Evolutionary conservation across 2,113 vertebrate species (phyloP).

Genomic region (Periophthalmodon schlosseri): DNA sequence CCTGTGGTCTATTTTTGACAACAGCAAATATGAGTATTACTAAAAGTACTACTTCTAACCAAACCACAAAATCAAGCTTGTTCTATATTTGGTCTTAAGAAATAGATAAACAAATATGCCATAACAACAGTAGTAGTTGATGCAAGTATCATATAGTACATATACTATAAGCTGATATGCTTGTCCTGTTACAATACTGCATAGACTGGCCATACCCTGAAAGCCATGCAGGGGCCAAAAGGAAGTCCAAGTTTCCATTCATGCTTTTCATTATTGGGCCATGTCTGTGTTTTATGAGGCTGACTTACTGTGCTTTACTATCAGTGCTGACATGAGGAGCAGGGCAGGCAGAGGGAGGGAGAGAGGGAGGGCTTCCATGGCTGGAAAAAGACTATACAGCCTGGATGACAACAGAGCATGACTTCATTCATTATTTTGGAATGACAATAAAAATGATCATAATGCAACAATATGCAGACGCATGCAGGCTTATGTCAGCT

Average conservation of each 20-base stretch:
- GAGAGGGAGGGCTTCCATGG: conserved; percentile 76
- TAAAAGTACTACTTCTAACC: too few relatives aligned
- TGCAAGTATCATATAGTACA: neutral
- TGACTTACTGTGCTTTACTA: conserved; percentile 84
- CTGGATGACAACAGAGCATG: conserved; percentile 77
- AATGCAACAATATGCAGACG: conserved; percentile 73
- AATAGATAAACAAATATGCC: too few relatives aligned
- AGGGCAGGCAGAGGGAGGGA: conserved; percentile 72
- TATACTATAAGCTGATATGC: neutral
- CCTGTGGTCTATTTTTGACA: too few relatives aligned
- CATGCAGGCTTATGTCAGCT: neutral
- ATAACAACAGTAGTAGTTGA: neutral
- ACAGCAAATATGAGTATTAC: too few relatives aligned
- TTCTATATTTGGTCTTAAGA: too few relatives aligned
- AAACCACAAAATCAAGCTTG: too few relatives aligned
- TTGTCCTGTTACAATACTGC: conserved; percentile 28
- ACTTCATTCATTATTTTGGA: conserved; percentile 83
- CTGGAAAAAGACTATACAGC: conserved; percentile 68
- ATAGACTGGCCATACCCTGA: conserved; percentile 28
- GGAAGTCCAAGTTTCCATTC: conserved; percentile 76
- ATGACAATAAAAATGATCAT: conserved; percentile 79
- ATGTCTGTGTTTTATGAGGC: conserved; percentile 80
- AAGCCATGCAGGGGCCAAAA: conserved; percentile 59
- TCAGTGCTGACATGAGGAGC: conserved; percentile 80
- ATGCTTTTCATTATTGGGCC: conserved; percentile 75